Base-by-base conservation (phyloP, 2,113 vertebrate species). In the Cryptotis parvus region DNA sequence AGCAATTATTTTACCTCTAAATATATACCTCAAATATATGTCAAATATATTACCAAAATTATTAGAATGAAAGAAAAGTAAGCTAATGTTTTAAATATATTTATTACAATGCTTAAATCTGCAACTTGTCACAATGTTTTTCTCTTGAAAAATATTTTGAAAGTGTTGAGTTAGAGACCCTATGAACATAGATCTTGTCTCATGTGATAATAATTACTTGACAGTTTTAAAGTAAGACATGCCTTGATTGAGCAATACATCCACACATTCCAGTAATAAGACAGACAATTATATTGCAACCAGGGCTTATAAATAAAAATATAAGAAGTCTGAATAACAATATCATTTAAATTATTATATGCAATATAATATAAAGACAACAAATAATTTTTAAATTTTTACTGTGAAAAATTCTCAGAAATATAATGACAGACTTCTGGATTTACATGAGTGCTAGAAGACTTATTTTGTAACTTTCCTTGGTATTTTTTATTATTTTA, bases 91-190 rank as follows among this genome's bases (percentile, higher is more conserved):
- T 49, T 49, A 49, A 49, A 49, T n/a, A n/a, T n/a, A n/a, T n/a
- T n/a, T n/a, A n/a, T n/a, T n/a, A n/a, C n/a, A n/a, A n/a, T n/a
- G 45, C 45, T 49, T 6, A 49, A 49, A 10, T 49, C 10, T 10
- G 9, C 15, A 58, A 6, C 24, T 6, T 24, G 22, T 20, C 55
- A 82, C 20, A 80, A 18, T 12, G 24, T 7, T 77, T 79, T 58
- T 45, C 91, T 52, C 77, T 79, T 87, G 58, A 87, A 69, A 84
- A 75, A 52, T 2, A 74, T 66, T 41, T 84, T 31, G 52, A 35
- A 41, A 55, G 9, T 15, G 11, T 37, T 73, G 55, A 22, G n/a
- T 6, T 76, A 55, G 43, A 79, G 26, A 35, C 45, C 10, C 4
- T 49, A 15, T 39, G 18, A 16, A 68, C 12, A 39, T 26, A 76